These are phyloP conservation scores for Hyalella azteca DNA, from an alignment of 2,888 invertebrate genomes.

Conservation along the genomic window DNA sequence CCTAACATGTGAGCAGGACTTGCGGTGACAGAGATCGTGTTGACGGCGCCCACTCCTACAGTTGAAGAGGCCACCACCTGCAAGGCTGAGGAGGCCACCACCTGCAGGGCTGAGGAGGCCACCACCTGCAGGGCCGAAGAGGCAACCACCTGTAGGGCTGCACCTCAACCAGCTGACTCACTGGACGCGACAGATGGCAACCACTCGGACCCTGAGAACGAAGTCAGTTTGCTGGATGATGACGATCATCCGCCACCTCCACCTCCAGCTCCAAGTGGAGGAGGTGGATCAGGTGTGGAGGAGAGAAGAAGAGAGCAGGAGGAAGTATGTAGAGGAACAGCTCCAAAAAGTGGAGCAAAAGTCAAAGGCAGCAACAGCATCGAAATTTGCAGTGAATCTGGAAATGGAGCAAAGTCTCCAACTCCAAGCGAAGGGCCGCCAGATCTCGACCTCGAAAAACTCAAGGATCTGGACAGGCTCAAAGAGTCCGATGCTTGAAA, in stretches of 20 bases:
- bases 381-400: neutral
- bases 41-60: slow-evolving; percentile 93
- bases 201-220: slow-evolving; percentile 51
- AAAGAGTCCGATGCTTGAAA: slow-evolving; percentile 66
- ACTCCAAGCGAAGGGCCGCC: slow-evolving; percentile 57
- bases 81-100: slow-evolving; percentile 74
- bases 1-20: slow-evolving; percentile 46
- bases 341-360: neutral
- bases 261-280: slow-evolving; percentile 55
- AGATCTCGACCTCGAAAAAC: slow-evolving; percentile 58
- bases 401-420: slow-evolving; percentile 51
- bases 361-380: slow-evolving; percentile 32
- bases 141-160: neutral
- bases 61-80: slow-evolving; percentile 76
- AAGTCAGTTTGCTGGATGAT: slow-evolving; percentile 48
- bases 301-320: slow-evolving; percentile 27
- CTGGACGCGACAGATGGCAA: slow-evolving; percentile 38
- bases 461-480: slow-evolving; percentile 57
- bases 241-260: slow-evolving; percentile 56
- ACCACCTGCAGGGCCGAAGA: slow-evolving; percentile 65
- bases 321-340: slow-evolving; percentile 37
- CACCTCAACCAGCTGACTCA: neutral
- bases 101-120: slow-evolving; percentile 87
- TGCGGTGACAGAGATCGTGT: slow-evolving; percentile 72
- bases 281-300: slow-evolving; percentile 39